Evolutionary conservation across 2,888 invertebrate genomes (phyloP), one percentile per base, ranked within the genome.

Genomic region (Achlya flavicornis): DNA sequence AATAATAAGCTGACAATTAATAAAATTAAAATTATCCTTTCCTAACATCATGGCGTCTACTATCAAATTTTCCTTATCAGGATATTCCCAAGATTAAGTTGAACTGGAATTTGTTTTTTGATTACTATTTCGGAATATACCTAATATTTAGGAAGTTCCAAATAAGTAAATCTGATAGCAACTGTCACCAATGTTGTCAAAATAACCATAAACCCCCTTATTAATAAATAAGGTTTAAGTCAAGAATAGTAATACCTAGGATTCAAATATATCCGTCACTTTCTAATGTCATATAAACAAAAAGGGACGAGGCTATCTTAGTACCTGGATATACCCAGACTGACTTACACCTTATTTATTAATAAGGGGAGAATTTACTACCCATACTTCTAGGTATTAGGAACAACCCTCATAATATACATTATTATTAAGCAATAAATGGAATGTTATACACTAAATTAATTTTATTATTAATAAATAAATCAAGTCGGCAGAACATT

Each of bases 401-500:
- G 91, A 91, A 90, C 90, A 85, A 89, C 83, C 89, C 88, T 84
- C 83, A 83, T 76, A 84, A 83, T 83, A 84, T 86, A 86, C 83
- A 87, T 81, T 81, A 77, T 67, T 67, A 68, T 74, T 78, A 81
- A 81, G 78, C 79, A 73, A 79, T 77, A 84, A 74, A 78, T 84
- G 86, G 80, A 87, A 87, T 87, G 84, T 86, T 79, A 83, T 79
- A 78, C 66, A 71, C 69, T 78, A 83, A 74, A 81, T 79, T 80
- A 81, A 83, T 85, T 86, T 82, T 77, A 79, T 83, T 19, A 60
- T 41, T 58, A 41, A 57, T 58, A 14, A 19, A 38, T 19, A 68
- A 73, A 68, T 63, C 65, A 67, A 70, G 65, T 69, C 60, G 64
- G 48, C 41, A 63, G 12, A 70, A 61, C 33, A 57, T 63, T 62